Conservation (phyloP, 2,797 vertebrate genomes). For the Channa striata region DNA sequence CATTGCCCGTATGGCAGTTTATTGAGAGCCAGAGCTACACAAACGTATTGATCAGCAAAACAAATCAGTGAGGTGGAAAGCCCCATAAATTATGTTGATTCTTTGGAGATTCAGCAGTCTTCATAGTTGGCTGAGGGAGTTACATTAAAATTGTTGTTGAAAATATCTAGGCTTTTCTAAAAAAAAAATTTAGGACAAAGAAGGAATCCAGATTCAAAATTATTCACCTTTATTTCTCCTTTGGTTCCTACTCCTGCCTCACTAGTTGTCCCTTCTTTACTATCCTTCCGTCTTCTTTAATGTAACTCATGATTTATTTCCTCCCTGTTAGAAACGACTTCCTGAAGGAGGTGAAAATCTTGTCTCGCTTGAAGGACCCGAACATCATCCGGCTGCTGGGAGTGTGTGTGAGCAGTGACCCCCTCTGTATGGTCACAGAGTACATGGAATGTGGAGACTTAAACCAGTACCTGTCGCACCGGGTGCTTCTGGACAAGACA, state of each 20-base stretch:
- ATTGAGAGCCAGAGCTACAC: conserved; percentile 16
- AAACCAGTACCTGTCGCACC: conserved; percentile 92
- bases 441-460: conserved; percentile 97
- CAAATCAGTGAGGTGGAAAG: conserved; percentile 34
- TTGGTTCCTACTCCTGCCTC: not conserved
- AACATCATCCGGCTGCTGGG: conserved; percentile 95
- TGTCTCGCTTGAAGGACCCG: conserved; percentile 93
- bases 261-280: not conserved
- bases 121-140: not conserved
- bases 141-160: not conserved
- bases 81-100: not conserved
- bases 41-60: conserved; percentile 45
- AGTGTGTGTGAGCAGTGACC: conserved; percentile 92
- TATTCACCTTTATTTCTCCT: not conserved
- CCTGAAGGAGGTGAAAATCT: conserved; percentile 95
- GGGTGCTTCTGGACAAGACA: conserved; percentile 89
- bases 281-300: not conserved
- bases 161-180: too few species aligned
- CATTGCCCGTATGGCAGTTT: conserved; percentile 4
- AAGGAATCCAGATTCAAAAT: not conserved
- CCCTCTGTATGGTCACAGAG: conserved; percentile 95
- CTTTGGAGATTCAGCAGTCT: not conserved
- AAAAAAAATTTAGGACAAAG: not conserved
- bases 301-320: not conserved
- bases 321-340: conserved; percentile 89